These are phyloP conservation scores for Cochlearius cochlearius DNA, from an alignment of 2,113 vertebrate genomes.

Conservation along the genomic window DNA sequence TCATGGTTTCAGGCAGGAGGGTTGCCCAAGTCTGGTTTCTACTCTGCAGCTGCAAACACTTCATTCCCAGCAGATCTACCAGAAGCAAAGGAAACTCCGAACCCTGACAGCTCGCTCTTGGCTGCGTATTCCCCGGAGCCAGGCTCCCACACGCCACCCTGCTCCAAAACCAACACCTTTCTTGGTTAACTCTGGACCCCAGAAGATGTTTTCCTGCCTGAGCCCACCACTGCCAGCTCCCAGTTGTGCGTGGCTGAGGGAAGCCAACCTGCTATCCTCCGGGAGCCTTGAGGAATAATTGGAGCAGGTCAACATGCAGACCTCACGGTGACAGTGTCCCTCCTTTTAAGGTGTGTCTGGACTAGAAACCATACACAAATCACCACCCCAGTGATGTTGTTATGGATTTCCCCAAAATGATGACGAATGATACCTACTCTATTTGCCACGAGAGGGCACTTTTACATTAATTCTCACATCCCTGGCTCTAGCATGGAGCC, in stretches of 20 bases:
- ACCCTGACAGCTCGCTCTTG: neutral
- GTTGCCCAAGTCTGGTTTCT: neutral
- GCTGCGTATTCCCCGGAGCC: accelerated
- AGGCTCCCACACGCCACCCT: neutral
- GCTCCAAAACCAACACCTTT: neutral
- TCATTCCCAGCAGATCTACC: neutral
- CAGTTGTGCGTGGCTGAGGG: neutral
- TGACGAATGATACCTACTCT: neutral
- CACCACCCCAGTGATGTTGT: neutral
- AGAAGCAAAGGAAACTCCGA: neutral
- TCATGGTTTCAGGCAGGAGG: neutral
- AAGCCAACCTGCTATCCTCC: neutral
- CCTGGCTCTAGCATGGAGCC: neutral
- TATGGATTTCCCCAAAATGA: neutral
- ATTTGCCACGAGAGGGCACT: neutral
- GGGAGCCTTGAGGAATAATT: neutral
- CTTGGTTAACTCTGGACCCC: neutral
- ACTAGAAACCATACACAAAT: neutral
- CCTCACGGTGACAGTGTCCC: neutral
- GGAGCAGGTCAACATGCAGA: neutral
- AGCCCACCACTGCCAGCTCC: neutral
- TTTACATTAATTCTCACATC: neutral
- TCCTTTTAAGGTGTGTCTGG: neutral
- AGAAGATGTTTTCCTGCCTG: neutral
- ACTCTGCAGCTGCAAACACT: neutral